Percentiles rank a stretch among this genome's conserved stretches.
Conservation (phyloP, 2,888 invertebrate genomes). For the Drosophila peninsularis region DNA sequence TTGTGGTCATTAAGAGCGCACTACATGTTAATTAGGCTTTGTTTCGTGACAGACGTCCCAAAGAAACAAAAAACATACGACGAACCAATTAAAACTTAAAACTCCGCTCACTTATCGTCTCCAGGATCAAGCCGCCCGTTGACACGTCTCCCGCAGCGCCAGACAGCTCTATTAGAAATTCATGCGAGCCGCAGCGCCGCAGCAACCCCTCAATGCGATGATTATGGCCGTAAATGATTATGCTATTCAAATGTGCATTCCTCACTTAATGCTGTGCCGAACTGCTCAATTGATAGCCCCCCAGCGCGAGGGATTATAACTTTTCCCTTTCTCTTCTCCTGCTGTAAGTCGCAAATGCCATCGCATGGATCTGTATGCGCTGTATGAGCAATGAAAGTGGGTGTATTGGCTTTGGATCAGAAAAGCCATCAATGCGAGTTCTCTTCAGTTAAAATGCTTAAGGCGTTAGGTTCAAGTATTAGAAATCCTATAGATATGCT, state of each 20-base stretch:
- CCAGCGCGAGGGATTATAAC: not conserved
- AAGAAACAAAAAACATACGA: conserved; percentile 13
- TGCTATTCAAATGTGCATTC: conserved; percentile 61
- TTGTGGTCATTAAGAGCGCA: conserved; percentile 37
- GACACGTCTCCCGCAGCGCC: conserved; percentile 49
- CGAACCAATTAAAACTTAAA: conserved; percentile 61
- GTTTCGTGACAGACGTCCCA: conserved; percentile 10
- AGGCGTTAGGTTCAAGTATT: too few relatives aligned
- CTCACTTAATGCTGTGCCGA: conserved; percentile 22
- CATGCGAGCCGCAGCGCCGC: not conserved
- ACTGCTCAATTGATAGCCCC: conserved; percentile 54
- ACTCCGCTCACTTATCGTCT: conserved; percentile 49
- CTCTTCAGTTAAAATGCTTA: too few relatives aligned
- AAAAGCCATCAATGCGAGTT: accelerated
- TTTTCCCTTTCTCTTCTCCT: not conserved
- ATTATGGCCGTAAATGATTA: conserved; percentile 41
- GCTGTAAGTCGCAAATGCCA: not conserved
- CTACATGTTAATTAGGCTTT: conserved; percentile 45
- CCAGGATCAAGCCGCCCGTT: conserved; percentile 54
- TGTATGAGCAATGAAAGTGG: not conserved
- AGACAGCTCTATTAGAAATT: conserved; percentile 63
- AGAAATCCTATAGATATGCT: too few relatives aligned
- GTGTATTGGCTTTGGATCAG: not conserved
- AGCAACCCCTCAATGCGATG: conserved; percentile 41
- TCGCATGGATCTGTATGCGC: not conserved